Base-by-base conservation (phyloP, 2,113 vertebrate genomes). In the Benitochromis conjunctus region DNA sequence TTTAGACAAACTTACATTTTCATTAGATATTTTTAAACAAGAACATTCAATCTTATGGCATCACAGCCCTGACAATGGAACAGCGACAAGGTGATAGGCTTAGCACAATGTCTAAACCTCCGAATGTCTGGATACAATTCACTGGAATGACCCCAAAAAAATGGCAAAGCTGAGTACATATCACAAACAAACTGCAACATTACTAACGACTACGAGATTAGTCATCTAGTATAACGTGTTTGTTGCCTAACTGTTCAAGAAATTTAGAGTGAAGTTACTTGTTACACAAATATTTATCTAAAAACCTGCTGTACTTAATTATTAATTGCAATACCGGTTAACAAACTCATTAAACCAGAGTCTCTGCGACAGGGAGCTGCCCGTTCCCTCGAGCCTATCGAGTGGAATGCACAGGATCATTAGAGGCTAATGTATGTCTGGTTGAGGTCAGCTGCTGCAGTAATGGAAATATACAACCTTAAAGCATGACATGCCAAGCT, bases 341-440 rank as follows among this genome's bases (percentile, higher is more conserved):
- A 86, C 80, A 92, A 84, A 92, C 48, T 41, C 74, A 53, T 71
- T 83, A 62, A 71, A 81, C 34, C 21, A 66, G 83, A 71, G 43
- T 29, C 81, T 69, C 79, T 69, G 81, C 57, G 14, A 78, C 85
- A 81, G 79, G 81, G 82, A 64, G 69, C 38, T 66, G 66, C 60
- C 79, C 77, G 79, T 58, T 89, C 89, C 86, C 88, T 81, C 0
- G 14, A 82, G 86, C 83, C 62, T 29, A 62, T 57, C 66, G 79
- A 89, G 57, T 84, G 88, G 84, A 78, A 91, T 34, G 79, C 81
- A 41, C 60, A 36, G 77, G 82, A 89, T 92, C 89, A 93, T 92
- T 91, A 92, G 85, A 91, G 71, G 77, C 81, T 87, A 86, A 89
- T 90, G 86, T 62, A 87, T 89, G 82, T 82, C 82, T 85, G 69